phyloP scores from a whole-genome alignment of 2,888 invertebrate genomes.

The Cryptocephalus moraei region DNA sequence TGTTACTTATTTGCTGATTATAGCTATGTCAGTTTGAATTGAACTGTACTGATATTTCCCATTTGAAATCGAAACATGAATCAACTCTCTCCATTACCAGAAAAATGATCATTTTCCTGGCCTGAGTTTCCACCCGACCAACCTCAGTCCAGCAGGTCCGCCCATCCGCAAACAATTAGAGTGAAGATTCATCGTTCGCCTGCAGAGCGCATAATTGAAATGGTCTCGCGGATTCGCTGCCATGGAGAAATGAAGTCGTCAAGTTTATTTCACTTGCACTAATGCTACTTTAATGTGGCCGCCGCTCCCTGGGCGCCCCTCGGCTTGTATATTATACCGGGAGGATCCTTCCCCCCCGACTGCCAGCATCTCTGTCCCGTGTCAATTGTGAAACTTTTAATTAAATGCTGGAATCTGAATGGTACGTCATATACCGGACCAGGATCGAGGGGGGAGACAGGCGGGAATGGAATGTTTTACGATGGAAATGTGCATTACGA shows the following conservation, averaged over 20 bases:
- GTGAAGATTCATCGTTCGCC: constrained; percentile 25
- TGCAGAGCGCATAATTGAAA: constrained; percentile 28
- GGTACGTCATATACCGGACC: not conserved
- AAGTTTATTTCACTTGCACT: no score
- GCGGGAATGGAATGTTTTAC: no score
- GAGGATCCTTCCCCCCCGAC: not conserved
- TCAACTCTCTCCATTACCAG: no score
- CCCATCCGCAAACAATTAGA: constrained; percentile 22
- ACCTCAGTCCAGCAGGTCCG: constrained; percentile 3
- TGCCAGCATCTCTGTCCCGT: not conserved
- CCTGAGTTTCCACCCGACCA: constrained; percentile 4
- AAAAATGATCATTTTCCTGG: not conserved
- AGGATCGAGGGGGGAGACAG: no score
- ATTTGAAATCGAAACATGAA: no score
- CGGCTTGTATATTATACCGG: constrained; percentile 3
- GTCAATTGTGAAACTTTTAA: constrained; percentile 12
- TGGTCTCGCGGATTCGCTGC: constrained; percentile 15
- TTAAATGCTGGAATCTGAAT: constrained; percentile 3
- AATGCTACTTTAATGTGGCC: not conserved
- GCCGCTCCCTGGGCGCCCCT: not conserved
- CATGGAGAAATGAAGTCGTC: not conserved
- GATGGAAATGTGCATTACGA: no score
- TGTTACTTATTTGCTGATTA: no score
- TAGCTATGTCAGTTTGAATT: no score
- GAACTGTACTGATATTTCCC: no score